phyloP scores from a whole-genome alignment of 2,888 invertebrate species.

The Anthophora plumipes region DNA sequence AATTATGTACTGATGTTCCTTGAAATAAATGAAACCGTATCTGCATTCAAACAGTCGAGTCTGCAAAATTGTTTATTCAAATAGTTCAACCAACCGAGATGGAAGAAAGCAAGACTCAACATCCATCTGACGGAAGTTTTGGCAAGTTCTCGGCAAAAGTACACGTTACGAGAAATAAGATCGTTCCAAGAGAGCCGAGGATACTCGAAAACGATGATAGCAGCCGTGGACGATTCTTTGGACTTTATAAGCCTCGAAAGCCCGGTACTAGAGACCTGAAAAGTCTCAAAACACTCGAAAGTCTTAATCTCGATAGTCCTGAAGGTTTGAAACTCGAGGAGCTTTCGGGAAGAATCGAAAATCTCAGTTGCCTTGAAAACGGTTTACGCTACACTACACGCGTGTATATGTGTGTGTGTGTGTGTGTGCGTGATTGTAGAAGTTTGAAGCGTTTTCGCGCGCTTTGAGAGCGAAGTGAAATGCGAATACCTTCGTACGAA shows the following conservation, averaged over 20 bases:
- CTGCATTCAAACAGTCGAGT: not conserved
- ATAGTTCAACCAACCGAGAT: not conserved
- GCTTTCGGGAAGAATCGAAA: conserved; percentile 42
- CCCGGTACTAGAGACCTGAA: conserved; percentile 15
- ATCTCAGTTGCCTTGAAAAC: conserved; percentile 37
- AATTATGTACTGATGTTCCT: no score
- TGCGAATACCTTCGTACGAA: not conserved
- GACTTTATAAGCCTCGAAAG: conserved; percentile 36
- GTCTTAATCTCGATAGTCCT: conserved; percentile 38
- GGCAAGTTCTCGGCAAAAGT: conserved; percentile 10
- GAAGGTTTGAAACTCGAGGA: conserved; percentile 28
- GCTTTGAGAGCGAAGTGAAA: not conserved
- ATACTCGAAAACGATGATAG: conserved; percentile 26
- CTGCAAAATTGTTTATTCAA: not conserved
- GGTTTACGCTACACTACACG: not conserved
- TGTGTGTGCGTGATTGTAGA: not conserved
- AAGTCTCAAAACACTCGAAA: conserved; percentile 26
- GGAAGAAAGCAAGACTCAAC: not conserved
- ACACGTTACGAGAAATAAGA: conserved; percentile 35
- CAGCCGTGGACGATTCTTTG: conserved; percentile 12
- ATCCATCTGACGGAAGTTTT: conserved; percentile 9
- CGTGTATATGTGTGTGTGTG: not conserved
- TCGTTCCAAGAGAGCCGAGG: conserved; percentile 16
- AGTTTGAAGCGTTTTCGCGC: not conserved
- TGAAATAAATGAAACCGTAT: no score